These are phyloP conservation scores for Ormia ochracea DNA, from an alignment of 2,888 invertebrate genomes.

Conservation along the genomic window DNA sequence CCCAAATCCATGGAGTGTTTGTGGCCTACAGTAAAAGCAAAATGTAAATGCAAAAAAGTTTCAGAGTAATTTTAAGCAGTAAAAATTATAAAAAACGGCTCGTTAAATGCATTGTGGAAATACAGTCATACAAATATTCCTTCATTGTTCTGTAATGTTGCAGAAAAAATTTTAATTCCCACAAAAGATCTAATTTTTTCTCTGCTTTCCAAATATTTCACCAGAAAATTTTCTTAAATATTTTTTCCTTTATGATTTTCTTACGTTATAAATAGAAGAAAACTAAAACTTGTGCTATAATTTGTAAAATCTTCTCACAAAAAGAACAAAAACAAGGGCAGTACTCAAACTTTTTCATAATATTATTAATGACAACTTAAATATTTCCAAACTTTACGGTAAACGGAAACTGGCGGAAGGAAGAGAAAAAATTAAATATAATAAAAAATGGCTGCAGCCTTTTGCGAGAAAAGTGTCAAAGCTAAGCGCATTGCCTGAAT, in stretches of 20 bases:
- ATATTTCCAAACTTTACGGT: conserved; percentile 37
- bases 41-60: too few relatives aligned
- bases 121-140: too few relatives aligned
- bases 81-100: too few relatives aligned
- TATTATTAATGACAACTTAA: conserved; percentile 59
- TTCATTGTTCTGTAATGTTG: too few relatives aligned
- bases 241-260: not conserved
- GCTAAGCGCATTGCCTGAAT: not conserved
- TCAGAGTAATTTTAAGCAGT: too few relatives aligned
- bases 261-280: not conserved
- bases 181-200: too few relatives aligned
- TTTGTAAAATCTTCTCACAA: conserved; percentile 23
- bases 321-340: conserved; percentile 9
- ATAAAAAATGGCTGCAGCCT: not conserved
- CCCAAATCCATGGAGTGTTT: too few relatives aligned
- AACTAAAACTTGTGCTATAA: conserved; percentile 5
- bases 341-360: conserved; percentile 42
- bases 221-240: not conserved
- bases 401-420: not conserved
- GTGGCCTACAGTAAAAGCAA: too few relatives aligned
- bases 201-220: not conserved
- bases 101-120: too few relatives aligned
- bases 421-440: not conserved
- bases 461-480: conserved; percentile 31
- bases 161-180: too few relatives aligned